phyloP scores from a whole-genome alignment of 2,113 vertebrate genomes.

The Saguinus midas region DNA sequence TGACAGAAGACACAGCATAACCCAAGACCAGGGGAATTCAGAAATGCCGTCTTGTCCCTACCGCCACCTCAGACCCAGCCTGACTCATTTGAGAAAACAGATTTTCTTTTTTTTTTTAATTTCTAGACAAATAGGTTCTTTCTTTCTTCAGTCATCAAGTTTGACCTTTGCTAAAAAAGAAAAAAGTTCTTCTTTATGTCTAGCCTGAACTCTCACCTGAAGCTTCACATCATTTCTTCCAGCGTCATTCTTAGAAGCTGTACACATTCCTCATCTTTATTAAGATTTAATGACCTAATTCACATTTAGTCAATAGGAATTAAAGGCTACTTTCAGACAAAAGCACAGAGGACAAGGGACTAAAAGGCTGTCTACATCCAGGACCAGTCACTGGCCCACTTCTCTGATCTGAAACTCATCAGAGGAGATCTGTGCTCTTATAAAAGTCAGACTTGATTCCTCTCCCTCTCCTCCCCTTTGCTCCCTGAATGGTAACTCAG shows the following conservation, averaged over 20 bases:
- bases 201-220: neutral
- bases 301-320: neutral
- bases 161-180: neutral
- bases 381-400: neutral
- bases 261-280: too few species aligned
- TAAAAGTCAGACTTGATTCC: neutral
- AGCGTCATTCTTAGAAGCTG: neutral
- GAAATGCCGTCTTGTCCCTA: too few species aligned
- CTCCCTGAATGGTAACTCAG: neutral
- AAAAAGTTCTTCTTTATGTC: neutral
- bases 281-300: neutral
- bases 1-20: neutral
- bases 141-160: neutral
- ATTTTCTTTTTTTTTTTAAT: neutral
- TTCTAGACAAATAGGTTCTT: neutral
- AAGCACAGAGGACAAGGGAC: neutral
- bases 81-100: neutral
- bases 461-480: neutral
- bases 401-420: neutral
- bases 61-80: neutral
- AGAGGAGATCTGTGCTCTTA: neutral
- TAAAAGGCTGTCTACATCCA: neutral
- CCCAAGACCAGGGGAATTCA: neutral
- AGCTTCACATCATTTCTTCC: neutral
- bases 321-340: neutral